Conservation (phyloP, 2,888 invertebrate species). For the Microdon myrmicae region DNA sequence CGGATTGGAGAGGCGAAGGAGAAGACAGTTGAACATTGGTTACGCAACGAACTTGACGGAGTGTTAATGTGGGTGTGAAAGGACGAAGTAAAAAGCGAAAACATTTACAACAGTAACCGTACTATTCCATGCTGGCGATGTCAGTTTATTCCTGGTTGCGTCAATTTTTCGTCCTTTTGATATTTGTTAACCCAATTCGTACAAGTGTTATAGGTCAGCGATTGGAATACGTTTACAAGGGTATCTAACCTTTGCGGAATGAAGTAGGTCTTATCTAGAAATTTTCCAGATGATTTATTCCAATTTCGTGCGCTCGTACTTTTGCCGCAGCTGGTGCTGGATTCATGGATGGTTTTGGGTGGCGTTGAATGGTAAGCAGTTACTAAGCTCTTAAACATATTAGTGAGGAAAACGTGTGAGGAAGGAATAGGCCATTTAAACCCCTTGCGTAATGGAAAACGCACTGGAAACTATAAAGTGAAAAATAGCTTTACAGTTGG, state of each 20-base stretch:
- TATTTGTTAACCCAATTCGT: constrained; percentile 27
- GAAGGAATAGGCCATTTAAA: no score
- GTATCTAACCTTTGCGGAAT: constrained; percentile 45
- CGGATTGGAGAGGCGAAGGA: constrained; percentile 2
- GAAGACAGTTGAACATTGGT: constrained; percentile 9
- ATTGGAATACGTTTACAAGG: constrained; percentile 40
- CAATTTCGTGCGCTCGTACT: constrained; percentile 24
- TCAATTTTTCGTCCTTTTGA: constrained; percentile 3
- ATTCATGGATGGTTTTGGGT: no score
- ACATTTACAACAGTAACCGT: constrained; percentile 16
- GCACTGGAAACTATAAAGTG: no score
- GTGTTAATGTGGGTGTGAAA: no score
- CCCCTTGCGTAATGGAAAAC: no score
- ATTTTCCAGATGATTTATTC: constrained; percentile 47
- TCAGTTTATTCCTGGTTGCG: no score
- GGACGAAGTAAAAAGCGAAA: constrained; percentile 20
- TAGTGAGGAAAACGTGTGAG: no score
- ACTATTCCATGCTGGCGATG: constrained; percentile 16
- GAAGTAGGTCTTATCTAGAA: constrained; percentile 41
- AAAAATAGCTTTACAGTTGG: no score
- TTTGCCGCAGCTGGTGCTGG: constrained; percentile 9
- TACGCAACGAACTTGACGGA: background rate
- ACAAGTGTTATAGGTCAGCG: constrained; percentile 44
- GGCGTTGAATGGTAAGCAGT: no score
- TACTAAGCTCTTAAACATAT: no score